These are phyloP conservation scores for Hybos culiciformis DNA, from an alignment of 2,888 invertebrate species.

Conservation along the genomic window DNA sequence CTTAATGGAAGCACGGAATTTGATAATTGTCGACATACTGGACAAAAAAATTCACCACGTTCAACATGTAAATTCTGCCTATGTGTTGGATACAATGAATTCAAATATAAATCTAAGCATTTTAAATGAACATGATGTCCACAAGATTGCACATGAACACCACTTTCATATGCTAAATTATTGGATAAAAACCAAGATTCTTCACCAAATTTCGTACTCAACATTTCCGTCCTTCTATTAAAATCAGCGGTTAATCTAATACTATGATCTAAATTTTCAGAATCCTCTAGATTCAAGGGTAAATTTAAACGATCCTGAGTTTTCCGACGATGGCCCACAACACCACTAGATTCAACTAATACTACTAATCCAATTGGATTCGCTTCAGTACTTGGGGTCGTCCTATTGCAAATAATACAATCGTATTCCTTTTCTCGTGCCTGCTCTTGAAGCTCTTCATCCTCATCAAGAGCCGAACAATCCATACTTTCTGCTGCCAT, in stretches of 20 bases:
- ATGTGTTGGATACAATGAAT: conserved; percentile 66
- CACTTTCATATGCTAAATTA: conserved; percentile 78
- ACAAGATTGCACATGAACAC: conserved; percentile 88
- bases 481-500: conserved; percentile 49
- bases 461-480: conserved; percentile 43
- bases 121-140: conserved; percentile 94
- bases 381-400: conserved; percentile 68
- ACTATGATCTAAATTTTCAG: conserved; percentile 41
- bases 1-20: conserved; percentile 80
- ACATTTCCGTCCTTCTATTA: conserved; percentile 60
- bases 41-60: conserved; percentile 85
- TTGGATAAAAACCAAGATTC: conserved; percentile 67
- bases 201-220: conserved; percentile 64
- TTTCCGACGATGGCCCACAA: conserved; percentile 61
- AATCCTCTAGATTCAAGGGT: conserved; percentile 52
- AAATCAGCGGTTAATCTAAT: conserved; percentile 62
- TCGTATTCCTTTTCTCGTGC: conserved; percentile 63
- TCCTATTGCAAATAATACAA: conserved; percentile 91
- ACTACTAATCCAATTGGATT: conserved; percentile 83
- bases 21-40: conserved; percentile 82
- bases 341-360: conserved; percentile 72
- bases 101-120: conserved; percentile 83
- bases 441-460: conserved; percentile 44
- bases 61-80: conserved; percentile 59
- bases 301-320: conserved; percentile 33